Conservation (phyloP, 2,797 vertebrate species). For the Glyptemys insculpta region DNA sequence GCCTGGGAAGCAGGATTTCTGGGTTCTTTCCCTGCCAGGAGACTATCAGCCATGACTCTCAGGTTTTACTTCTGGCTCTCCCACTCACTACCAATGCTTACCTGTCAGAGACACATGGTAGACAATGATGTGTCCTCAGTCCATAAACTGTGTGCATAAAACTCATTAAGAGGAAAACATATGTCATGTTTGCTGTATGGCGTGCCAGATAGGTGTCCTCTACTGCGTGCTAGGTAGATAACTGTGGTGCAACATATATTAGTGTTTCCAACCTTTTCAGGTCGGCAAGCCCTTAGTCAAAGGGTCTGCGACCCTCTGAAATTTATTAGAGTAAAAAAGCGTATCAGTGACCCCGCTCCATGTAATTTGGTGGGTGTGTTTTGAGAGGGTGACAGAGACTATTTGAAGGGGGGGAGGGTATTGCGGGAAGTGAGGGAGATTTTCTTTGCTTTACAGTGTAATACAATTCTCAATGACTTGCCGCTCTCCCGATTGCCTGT, state of each 20-base stretch:
- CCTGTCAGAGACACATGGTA: background rate
- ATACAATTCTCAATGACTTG: background rate
- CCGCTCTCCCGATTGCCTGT: background rate
- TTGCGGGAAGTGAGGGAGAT: background rate
- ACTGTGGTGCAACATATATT: background rate
- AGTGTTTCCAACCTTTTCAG: background rate
- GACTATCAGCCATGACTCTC: background rate
- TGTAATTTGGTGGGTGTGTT: background rate
- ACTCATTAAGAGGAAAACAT: background rate
- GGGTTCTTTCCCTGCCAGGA: background rate
- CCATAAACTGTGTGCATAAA: background rate
- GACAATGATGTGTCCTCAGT: background rate
- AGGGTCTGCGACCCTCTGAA: background rate
- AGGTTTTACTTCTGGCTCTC: background rate
- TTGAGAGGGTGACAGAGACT: background rate
- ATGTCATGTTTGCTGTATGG: background rate
- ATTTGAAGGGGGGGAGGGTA: background rate
- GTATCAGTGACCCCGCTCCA: background rate
- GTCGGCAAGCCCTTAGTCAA: background rate
- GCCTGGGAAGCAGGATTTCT: background rate
- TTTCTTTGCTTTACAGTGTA: background rate
- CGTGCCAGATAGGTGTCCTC: background rate
- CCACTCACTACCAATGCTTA: background rate
- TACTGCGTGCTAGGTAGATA: too few species aligned
- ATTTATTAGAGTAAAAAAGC: background rate